A percentile compares a stretch with the other conserved stretches of the same genome.
Evolutionary conservation across 1,140 invertebrate species (phyloP).

Genomic region (Teleopsis dalmanni): DNA sequence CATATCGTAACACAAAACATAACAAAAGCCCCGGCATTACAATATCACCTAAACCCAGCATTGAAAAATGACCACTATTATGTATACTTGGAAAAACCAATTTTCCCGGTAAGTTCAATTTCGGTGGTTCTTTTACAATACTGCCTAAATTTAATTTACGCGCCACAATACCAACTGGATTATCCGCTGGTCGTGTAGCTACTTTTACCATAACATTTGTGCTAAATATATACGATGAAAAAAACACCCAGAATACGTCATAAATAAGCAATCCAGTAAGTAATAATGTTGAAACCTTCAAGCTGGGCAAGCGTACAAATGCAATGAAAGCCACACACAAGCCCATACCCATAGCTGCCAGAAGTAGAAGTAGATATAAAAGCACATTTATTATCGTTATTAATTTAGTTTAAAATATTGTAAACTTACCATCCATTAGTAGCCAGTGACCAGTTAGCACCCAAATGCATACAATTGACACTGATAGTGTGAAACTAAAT

Average conservation of each 20-base stretch:
- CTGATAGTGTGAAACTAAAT: conserved; percentile 83
- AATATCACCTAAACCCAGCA: conserved; percentile 93
- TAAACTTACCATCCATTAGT: conserved; percentile 79
- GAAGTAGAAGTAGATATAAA: conserved; percentile 1
- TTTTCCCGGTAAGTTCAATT: conserved; percentile 92
- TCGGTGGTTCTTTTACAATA: conserved; percentile 81
- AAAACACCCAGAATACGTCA: conserved; percentile 98
- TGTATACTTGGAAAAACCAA: conserved; percentile 95
- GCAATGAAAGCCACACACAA: conserved; percentile 96
- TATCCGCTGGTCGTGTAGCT: conserved; percentile 78
- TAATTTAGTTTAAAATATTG: background rate
- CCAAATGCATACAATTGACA: conserved; percentile 93
- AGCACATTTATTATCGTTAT: background rate
- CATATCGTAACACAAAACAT: conserved; percentile 92
- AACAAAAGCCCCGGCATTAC: conserved; percentile 95
- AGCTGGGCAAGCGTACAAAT: conserved; percentile 87
- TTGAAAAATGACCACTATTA: conserved; percentile 91
- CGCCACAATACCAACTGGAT: conserved; percentile 89
- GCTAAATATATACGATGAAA: conserved; percentile 96
- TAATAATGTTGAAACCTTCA: conserved; percentile 92
- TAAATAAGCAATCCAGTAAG: conserved; percentile 91
- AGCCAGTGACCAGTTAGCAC: conserved; percentile 95
- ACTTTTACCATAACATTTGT: conserved; percentile 97
- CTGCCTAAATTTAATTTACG: conserved; percentile 83
- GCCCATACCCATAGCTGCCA: conserved; percentile 86